A percentile compares a stretch with the other conserved stretches of the same genome.
Conservation (phyloP, 2,797 vertebrate species). For the Phrynocephalus vlangalii region DNA sequence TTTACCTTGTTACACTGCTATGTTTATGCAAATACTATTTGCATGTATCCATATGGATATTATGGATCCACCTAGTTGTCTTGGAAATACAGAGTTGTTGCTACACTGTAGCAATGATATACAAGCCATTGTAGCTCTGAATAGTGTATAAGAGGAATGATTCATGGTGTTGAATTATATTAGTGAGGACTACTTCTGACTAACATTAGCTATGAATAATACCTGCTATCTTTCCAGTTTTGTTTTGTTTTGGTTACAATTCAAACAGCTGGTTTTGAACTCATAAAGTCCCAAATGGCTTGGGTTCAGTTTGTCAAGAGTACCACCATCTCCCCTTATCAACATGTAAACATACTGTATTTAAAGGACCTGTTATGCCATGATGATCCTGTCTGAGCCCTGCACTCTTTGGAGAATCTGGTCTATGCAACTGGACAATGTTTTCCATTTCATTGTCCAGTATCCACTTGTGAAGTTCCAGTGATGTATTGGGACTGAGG, state of each 20-base stretch:
- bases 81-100: conserved; percentile 60
- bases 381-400: too few species aligned
- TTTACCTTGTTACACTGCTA: conserved; percentile 51
- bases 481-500: too few species aligned
- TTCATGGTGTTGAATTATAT: conserved; percentile 51
- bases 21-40: conserved; percentile 51
- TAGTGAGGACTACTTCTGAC: neutral
- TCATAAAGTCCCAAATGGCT: neutral
- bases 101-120: conserved; percentile 46
- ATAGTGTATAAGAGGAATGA: conserved; percentile 52
- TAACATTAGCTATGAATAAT: neutral
- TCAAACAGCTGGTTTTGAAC: neutral
- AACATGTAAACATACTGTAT: too few species aligned
- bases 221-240: neutral
- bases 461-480: too few species aligned
- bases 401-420: too few species aligned
- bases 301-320: neutral
- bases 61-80: conserved; percentile 33
- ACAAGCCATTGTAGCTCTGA: conserved; percentile 39
- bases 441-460: too few species aligned
- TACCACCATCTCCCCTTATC: too few species aligned
- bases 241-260: neutral
- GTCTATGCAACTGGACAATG: too few species aligned
- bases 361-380: too few species aligned
- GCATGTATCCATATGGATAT: conserved; percentile 61